Conservation (phyloP, 2,113 vertebrate genomes). For the Sylvilagus bachmani region DNA sequence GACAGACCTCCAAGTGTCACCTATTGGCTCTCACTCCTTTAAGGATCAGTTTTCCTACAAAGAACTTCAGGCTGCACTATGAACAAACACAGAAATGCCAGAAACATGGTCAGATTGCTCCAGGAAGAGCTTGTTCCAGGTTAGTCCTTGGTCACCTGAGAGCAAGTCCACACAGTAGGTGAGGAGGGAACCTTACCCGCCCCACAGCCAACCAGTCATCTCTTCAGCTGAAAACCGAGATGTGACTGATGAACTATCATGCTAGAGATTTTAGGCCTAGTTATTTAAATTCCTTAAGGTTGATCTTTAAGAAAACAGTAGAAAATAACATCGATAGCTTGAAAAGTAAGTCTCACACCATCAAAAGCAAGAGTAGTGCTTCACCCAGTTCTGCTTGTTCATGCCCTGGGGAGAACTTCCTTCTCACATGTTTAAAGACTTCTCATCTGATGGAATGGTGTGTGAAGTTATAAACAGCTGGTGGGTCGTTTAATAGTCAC, state of each 20-base stretch:
- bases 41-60: not conserved
- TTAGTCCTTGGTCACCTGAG: not conserved
- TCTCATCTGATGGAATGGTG: constrained; percentile 71
- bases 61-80: not conserved
- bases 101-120: not conserved
- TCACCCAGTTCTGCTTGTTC: constrained; percentile 79
- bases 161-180: not conserved
- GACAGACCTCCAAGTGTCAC: not conserved
- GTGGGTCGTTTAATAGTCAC: constrained; percentile 79
- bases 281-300: constrained; percentile 83
- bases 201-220: constrained; percentile 55
- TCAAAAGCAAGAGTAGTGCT: constrained; percentile 85
- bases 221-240: constrained; percentile 68
- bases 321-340: constrained; percentile 81
- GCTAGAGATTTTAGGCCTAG: constrained; percentile 84
- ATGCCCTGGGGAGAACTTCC: constrained; percentile 65
- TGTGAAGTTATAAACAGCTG: constrained; percentile 76
- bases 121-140: not conserved
- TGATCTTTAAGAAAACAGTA: constrained; percentile 75
- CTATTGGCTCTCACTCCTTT: not conserved
- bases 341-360: constrained; percentile 82
- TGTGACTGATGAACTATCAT: constrained; percentile 76
- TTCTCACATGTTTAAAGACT: constrained; percentile 76
- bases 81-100: not conserved
- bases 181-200: not conserved